Evolutionary conservation across 2,888 invertebrate species (phyloP).

Genomic region (Buathra laborator): DNA sequence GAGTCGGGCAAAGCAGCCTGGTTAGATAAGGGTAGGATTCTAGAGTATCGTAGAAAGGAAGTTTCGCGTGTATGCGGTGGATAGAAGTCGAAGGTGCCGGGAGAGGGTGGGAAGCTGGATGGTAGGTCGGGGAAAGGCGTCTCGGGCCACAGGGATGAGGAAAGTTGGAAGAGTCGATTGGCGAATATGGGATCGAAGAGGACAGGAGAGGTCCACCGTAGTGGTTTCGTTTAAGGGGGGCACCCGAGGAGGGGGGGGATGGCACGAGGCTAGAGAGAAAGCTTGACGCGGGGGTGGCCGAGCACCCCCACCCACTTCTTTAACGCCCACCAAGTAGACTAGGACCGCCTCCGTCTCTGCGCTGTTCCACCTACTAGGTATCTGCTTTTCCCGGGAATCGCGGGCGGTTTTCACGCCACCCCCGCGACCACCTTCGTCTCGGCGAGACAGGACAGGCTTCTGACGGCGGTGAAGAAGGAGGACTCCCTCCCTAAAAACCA

Average conservation of each 20-base stretch:
- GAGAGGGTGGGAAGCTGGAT: slow-evolving; percentile 67
- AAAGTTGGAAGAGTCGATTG: slow-evolving; percentile 78
- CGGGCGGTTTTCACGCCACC: slow-evolving; percentile 75
- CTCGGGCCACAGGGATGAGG: slow-evolving; percentile 59
- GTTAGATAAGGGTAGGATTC: slow-evolving; percentile 52
- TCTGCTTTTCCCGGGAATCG: slow-evolving; percentile 75
- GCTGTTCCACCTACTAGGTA: slow-evolving; percentile 82
- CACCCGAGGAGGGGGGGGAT: slow-evolving; percentile 72
- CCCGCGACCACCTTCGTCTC: slow-evolving; percentile 74
- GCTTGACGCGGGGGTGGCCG: slow-evolving; percentile 80
- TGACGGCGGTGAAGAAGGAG: slow-evolving; percentile 65
- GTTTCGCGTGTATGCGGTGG: slow-evolving; percentile 12
- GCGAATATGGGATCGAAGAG: slow-evolving; percentile 81
- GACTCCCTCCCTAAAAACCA: slow-evolving; percentile 58
- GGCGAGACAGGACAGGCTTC: slow-evolving; percentile 52
- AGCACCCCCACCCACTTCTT: slow-evolving; percentile 82
- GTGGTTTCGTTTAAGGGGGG: slow-evolving; percentile 57
- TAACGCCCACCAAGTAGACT: slow-evolving; percentile 83
- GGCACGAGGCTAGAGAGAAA: slow-evolving; percentile 67
- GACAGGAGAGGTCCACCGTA: slow-evolving; percentile 74
- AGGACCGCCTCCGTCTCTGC: slow-evolving; percentile 84
- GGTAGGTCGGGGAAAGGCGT: slow-evolving; percentile 28
- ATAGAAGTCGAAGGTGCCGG: slow-evolving; percentile 23
- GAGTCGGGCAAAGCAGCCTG: slow-evolving; percentile 33
- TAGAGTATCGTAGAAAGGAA: slow-evolving; percentile 65